These are phyloP conservation scores for Aleiodes alternator DNA, from an alignment of 2,888 invertebrate genomes.

Conservation along the genomic window DNA sequence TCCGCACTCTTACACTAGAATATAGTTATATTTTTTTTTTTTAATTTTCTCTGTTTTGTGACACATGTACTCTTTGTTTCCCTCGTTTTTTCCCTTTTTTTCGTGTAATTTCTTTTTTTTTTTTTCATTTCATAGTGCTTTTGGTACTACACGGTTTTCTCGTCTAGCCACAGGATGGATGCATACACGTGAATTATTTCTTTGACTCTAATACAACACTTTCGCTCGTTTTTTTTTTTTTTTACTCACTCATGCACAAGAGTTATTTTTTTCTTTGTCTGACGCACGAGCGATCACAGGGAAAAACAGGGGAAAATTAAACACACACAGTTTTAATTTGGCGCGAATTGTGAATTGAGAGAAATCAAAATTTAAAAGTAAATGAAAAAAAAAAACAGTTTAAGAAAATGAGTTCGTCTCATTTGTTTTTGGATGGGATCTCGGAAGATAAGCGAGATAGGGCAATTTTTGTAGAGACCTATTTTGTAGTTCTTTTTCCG, in stretches of 20 bases:
- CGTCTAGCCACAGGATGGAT: slow-evolving; percentile 34
- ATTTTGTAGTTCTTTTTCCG: too few relatives aligned
- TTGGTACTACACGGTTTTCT: slow-evolving; percentile 41
- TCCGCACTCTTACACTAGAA: slow-evolving; percentile 27
- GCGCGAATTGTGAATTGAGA: not conserved
- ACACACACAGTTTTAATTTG: not conserved
- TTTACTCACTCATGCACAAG: slow-evolving; percentile 34
- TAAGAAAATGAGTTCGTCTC: slow-evolving; percentile 15
- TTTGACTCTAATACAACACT: slow-evolving; percentile 33
- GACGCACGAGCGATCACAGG: slow-evolving; percentile 35
- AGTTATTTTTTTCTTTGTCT: slow-evolving; percentile 38
- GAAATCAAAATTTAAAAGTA: too few relatives aligned
- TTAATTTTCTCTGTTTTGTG: slow-evolving; percentile 33
- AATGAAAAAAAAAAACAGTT: not conserved
- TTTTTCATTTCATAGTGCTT: slow-evolving; percentile 41
- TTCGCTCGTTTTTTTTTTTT: not conserved
- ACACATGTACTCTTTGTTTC: slow-evolving; percentile 37
- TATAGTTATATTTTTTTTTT: slow-evolving; percentile 39
- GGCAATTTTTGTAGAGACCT: too few relatives aligned
- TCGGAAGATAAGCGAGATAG: too few relatives aligned
- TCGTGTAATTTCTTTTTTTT: slow-evolving; percentile 20
- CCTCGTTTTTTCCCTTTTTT: slow-evolving; percentile 23
- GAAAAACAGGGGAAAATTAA: not conserved
- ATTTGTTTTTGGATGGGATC: not conserved
- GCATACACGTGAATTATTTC: slow-evolving; percentile 27